These are phyloP conservation scores for Microplitis deprimator DNA, from an alignment of 2,888 invertebrate species.

Conservation along the genomic window DNA sequence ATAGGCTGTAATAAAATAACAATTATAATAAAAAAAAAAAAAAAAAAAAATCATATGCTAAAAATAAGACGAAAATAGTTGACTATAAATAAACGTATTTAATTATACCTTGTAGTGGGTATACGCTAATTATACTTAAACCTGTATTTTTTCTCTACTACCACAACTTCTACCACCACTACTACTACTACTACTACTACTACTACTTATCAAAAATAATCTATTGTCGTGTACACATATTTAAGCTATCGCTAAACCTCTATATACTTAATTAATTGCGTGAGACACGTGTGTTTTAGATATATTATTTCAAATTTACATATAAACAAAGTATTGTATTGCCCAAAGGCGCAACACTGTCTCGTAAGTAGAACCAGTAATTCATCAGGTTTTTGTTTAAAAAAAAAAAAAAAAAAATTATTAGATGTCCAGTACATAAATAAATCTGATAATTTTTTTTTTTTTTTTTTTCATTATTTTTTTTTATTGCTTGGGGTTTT, in stretches of 20 bases:
- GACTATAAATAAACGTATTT: constrained; percentile 52
- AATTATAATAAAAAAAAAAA: constrained; percentile 51
- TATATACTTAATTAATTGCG: constrained; percentile 69
- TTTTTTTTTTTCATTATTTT: constrained; percentile 19
- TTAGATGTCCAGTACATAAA: constrained; percentile 18
- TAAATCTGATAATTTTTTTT: constrained; percentile 31
- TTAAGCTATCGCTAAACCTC: constrained; percentile 45
- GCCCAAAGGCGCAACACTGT: constrained; percentile 69
- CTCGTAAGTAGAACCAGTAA: constrained; percentile 70
- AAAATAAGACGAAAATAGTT: constrained; percentile 62
- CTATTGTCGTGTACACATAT: constrained; percentile 17
- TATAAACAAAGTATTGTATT: constrained; percentile 62
- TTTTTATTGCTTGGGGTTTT: constrained; percentile 65
- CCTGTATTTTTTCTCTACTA: constrained; percentile 55
- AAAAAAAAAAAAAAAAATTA: background rate
- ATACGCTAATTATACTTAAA: constrained; percentile 66
- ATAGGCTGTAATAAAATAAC: constrained; percentile 65
- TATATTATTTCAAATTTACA: background rate
- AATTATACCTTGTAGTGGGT: constrained; percentile 65
- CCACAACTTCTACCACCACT: constrained; percentile 24
- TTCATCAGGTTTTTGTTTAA: constrained; percentile 61
- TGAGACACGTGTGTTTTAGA: constrained; percentile 70
- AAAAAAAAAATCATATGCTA: too few relatives aligned
- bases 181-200: constrained; percentile 50
- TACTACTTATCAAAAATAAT: background rate